Conservation (phyloP, 2,113 vertebrate species). For the Zapornia atra region DNA sequence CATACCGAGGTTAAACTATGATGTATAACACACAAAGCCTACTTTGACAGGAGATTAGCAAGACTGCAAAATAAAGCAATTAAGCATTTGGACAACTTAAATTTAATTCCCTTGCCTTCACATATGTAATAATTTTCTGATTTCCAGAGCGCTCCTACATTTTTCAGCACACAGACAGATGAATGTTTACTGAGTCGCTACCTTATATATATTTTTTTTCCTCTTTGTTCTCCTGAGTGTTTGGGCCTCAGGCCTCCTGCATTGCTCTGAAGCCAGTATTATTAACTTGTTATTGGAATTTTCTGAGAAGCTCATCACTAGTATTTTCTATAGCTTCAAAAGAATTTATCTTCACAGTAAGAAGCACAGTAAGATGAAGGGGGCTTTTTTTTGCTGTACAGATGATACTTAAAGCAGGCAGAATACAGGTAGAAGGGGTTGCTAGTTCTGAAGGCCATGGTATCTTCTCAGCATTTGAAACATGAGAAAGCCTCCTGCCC, state of each 20-base stretch:
- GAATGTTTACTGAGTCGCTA: not conserved
- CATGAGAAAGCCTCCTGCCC: not conserved
- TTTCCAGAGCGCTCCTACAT: not conserved
- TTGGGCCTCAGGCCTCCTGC: not conserved
- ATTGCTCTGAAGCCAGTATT: not conserved
- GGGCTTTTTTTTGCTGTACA: not conserved
- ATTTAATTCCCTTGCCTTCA: constrained; percentile 3
- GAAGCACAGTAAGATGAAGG: not conserved
- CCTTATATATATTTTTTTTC: not conserved
- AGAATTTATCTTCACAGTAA: not conserved
- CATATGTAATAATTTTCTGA: not conserved
- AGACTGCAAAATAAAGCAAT: not conserved
- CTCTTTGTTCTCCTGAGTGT: not conserved
- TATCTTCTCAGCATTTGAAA: not conserved
- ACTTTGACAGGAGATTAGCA: not conserved
- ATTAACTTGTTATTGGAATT: not conserved
- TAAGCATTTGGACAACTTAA: constrained; percentile 6
- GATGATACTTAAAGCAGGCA: not conserved
- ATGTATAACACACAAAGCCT: not conserved
- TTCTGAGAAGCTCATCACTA: not conserved
- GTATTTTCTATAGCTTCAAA: not conserved
- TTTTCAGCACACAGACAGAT: not conserved
- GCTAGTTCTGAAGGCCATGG: not conserved
- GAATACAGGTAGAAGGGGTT: not conserved
- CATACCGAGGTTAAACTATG: not conserved